Base-by-base conservation (phyloP, 2,113 vertebrate species). In the Oreochromis tanganicae region DNA sequence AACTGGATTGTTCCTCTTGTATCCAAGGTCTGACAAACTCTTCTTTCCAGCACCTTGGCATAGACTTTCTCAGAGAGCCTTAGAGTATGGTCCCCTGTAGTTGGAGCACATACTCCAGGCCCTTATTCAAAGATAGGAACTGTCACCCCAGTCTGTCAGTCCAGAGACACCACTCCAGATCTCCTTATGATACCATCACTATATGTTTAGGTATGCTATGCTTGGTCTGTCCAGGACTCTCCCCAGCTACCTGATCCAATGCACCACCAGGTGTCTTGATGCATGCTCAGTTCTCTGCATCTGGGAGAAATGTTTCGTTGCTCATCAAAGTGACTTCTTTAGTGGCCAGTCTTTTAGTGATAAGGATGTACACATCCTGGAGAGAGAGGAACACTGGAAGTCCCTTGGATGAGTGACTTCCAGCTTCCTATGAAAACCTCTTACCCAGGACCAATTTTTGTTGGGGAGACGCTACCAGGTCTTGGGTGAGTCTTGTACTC, bases 181-280 rank as follows among this genome's bases (percentile, higher is more conserved):
- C 55, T 57, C 12, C 52, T 27, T 14, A 27, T 57, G 55, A 57
- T 57, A 8, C 12, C 21, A 57, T 57, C 6, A 57, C 55, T 57
- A 0, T 57, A 1, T 2, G 24, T 27, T 57, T 27, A 57, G 24
- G 4, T 0, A 52, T 52, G 17, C 50, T 9, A n/a, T 2, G 17
- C 17, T n/a, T 2, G 3, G 55, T 5, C 55, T 27, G 55, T 57
- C 55, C 13, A 52, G 17, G 7, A 57, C 12, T 57, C 24, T 4
- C 55, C 24, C 55, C 24, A 12, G 2, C 24, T 1, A 57, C 12
- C 55, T 27, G 7, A 57, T 57, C 55, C 55, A 27, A 27, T 3
- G 4, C 50, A 56, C 21, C 55, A 27, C 1, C 55, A 57, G 55
- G 12, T 29, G 24, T 5, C 55, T 57, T 27, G 55, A 57, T 57